These are phyloP conservation scores for Aradophagus sp. DNA, from an alignment of 1,140 invertebrate species.

Conservation along the genomic window DNA sequence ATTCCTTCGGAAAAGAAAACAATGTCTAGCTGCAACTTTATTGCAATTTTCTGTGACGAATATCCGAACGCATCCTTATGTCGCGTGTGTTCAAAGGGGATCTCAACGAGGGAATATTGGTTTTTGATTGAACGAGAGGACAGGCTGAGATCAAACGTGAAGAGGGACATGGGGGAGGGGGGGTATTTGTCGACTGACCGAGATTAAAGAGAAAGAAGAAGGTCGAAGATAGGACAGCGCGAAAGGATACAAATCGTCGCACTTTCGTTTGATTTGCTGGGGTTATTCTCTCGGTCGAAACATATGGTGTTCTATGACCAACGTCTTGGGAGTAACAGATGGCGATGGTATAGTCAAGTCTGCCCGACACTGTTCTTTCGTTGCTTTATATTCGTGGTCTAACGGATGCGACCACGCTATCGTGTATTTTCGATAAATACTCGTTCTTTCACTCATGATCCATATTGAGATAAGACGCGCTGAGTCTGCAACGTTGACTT, in stretches of 20 bases:
- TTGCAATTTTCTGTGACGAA: too few species aligned
- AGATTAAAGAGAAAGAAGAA: too few species aligned
- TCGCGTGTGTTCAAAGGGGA: too few species aligned
- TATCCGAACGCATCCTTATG: too few species aligned
- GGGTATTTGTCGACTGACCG: too few species aligned
- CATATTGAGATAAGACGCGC: slow-evolving; percentile 47
- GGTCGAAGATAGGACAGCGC: too few species aligned
- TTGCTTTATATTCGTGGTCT: slow-evolving; percentile 54
- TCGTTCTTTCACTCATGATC: slow-evolving; percentile 33
- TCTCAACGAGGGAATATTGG: too few species aligned
- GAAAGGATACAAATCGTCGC: too few species aligned
- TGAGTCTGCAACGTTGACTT: slow-evolving; percentile 21
- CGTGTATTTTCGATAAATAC: slow-evolving; percentile 51
- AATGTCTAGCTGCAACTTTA: too few species aligned
- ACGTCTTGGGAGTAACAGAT: slow-evolving; percentile 56
- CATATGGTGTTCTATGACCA: slow-evolving; percentile 58
- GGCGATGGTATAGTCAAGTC: slow-evolving; percentile 52
- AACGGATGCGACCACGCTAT: slow-evolving; percentile 53
- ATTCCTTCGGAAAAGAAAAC: neutral
- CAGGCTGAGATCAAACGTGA: too few species aligned
- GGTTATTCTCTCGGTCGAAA: slow-evolving; percentile 41
- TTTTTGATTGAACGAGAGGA: too few species aligned
- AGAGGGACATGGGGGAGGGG: too few species aligned
- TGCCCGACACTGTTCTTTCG: slow-evolving; percentile 37
- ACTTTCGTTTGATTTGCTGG: slow-evolving; percentile 47